Base-by-base conservation (phyloP, 2,797 vertebrate species). In the Anomalospiza imberbis region DNA sequence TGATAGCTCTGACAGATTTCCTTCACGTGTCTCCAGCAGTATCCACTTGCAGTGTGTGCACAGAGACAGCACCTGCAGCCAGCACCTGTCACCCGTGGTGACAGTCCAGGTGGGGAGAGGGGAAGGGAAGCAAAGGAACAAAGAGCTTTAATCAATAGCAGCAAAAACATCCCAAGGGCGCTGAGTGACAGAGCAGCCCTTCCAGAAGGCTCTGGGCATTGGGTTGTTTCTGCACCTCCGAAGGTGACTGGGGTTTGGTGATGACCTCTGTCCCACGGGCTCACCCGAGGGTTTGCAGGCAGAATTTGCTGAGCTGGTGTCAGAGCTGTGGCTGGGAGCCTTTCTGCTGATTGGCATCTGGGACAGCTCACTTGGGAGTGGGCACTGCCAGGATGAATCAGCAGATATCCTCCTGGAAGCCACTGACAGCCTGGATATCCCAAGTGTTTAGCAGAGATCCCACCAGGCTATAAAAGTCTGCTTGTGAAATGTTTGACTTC, bases 331-430 rank as follows among this genome's bases (percentile, higher is more conserved):
- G 74, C 12, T 83, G 81, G 70, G 57, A 85, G 78, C 70, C 29
- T 75, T 87, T 63, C 54, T 91, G 74, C 78, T 75, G 68, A n/a
- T 12, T 32, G 88, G 72, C 66, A 62, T 76, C 42, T 6, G 4
- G 58, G 74, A 87, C 61, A 65, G 65, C 82, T 92, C 72, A 24
- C 76, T 34, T 32, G 45, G 68, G 87, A 58, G 55, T 15, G 36
- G 73, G 70, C 20, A 13, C 47, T 86, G 88, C 76, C 88, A 88
- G 89, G 28, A 73, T 94, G 95, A 95, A 91, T 93, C 93, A 94
- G 93, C 91, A 94, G 65, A 29, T 84, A 45, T 34, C 82, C 83
- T 91, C 88, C 82, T 88, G 91, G 76, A 83, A 78, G 82, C 65
- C 70, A 0, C 18, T 7, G 15, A 36, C 71, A 83, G 94, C 26